These are phyloP conservation scores for Allacma fusca DNA, from an alignment of 2,888 invertebrate genomes.

Conservation along the genomic window DNA sequence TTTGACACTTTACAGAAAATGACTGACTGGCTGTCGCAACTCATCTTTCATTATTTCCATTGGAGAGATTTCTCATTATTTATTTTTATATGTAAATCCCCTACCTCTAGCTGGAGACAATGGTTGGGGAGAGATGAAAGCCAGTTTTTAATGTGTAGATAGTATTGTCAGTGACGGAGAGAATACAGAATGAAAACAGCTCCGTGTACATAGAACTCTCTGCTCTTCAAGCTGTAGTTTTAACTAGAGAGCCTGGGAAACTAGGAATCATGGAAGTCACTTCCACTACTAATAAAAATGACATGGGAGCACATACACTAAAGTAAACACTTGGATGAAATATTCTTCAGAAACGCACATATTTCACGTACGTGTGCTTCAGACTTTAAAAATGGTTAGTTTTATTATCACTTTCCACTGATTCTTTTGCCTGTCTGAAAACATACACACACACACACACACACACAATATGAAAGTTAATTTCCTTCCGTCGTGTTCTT, in stretches of 20 bases:
- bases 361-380: not conserved
- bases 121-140: no score
- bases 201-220: no score
- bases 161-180: no score
- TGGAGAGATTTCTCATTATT: not conserved
- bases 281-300: no score
- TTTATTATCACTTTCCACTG: conserved; percentile 29
- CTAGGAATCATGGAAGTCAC: no score
- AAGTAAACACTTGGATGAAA: no score
- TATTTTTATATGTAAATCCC: not conserved
- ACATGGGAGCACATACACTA: no score
- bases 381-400: conserved; percentile 16
- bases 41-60: not conserved
- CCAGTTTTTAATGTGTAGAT: no score
- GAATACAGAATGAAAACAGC: no score
- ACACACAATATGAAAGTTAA: conserved; percentile 17
- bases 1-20: not conserved
- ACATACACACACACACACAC: not conserved
- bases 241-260: no score
- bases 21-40: not conserved
- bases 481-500: conserved; percentile 29
- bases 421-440: conserved; percentile 1
- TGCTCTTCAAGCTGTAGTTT: no score
- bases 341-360: not conserved
- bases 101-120: not conserved